Percentiles rank a stretch among this genome's conserved stretches.
Evolutionary conservation across 2,113 vertebrate genomes (phyloP).

Genomic region (Ophthalmolycus amberensis): DNA sequence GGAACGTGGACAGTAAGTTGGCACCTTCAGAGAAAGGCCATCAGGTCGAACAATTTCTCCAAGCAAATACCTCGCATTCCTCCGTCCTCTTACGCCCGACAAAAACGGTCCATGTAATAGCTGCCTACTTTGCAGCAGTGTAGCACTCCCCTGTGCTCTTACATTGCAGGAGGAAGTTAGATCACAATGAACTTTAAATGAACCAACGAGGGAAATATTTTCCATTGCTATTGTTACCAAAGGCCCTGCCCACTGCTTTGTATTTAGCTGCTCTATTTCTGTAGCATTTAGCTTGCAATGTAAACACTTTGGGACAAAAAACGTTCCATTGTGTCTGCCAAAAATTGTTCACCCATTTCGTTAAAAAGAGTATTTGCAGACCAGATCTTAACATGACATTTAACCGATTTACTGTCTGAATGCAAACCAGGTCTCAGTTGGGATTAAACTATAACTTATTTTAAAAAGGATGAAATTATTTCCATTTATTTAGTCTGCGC

Average conservation of each 20-base stretch:
- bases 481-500: not conserved
- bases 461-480: not conserved
- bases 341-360: not conserved
- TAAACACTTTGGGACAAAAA: constrained; percentile 13
- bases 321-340: not conserved
- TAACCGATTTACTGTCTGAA: not conserved
- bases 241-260: constrained; percentile 34
- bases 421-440: not conserved
- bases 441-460: not conserved
- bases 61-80: constrained; percentile 73
- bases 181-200: constrained; percentile 72
- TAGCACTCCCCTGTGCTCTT: constrained; percentile 38
- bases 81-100: constrained; percentile 47
- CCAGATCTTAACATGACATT: not conserved
- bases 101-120: constrained; percentile 41
- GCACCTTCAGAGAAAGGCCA: constrained; percentile 64
- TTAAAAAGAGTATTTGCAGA: not conserved
- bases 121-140: constrained; percentile 42
- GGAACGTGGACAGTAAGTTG: constrained; percentile 70
- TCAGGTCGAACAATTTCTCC: constrained; percentile 62
- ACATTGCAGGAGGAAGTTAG: constrained; percentile 58
- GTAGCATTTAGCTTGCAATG: constrained; percentile 15
- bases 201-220: constrained; percentile 68
- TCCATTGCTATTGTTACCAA: constrained; percentile 66
- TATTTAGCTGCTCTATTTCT: constrained; percentile 5